Evolutionary conservation across 1,140 invertebrate species (phyloP), one percentile per base, ranked within the genome.

Genomic region (Holotrichia oblita): DNA sequence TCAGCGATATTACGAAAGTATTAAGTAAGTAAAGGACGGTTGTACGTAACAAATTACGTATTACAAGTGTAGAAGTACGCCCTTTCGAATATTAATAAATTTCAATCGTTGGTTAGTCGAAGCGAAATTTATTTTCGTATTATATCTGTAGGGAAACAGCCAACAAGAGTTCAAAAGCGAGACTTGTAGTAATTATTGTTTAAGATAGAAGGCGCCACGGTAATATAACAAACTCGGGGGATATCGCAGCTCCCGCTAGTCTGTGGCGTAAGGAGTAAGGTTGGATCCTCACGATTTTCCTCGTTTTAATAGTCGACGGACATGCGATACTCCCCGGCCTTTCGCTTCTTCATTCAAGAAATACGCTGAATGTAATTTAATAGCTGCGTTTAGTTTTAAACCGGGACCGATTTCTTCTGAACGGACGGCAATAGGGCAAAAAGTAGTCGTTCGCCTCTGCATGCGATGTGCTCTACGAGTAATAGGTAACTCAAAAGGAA

Each of bases 201-300:
- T 55, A 17, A 17, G 17, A 55, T 14, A 55, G 14, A 55, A 55
- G 48, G 48, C 48, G 48, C 48, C 48, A n/a, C 48, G 6, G 27
- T 34, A 34, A 34, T 34, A 34, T 34, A 34, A 34, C 27, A 34
- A 34, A 34, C 27, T 34, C 27, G 27, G 27, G n/a, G n/a, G n/a
- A n/a, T 34, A 34, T 34, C 27, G n/a, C 48, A 55, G 48, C n/a
- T 55, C 48, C 48, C 48, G 48, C 48, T 55, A 55, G 48, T 55
- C 48, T 14, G 48, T 55, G 48, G 48, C 48, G 48, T 34, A 55
- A 55, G 48, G 17, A 55, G 48, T 34, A 17, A 55, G 48, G 48
- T 6, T 17, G 48, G 48, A 55, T 55, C 48, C 17, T 55, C 48
- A 55, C 48, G 48, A 55, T 55, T 55, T 17, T 55, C 17, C 48